A percentile compares a stretch with the other conserved stretches of the same genome.
Evolutionary conservation across 1,140 invertebrate genomes (phyloP).

Genomic region (Papilio polyxenes): DNA sequence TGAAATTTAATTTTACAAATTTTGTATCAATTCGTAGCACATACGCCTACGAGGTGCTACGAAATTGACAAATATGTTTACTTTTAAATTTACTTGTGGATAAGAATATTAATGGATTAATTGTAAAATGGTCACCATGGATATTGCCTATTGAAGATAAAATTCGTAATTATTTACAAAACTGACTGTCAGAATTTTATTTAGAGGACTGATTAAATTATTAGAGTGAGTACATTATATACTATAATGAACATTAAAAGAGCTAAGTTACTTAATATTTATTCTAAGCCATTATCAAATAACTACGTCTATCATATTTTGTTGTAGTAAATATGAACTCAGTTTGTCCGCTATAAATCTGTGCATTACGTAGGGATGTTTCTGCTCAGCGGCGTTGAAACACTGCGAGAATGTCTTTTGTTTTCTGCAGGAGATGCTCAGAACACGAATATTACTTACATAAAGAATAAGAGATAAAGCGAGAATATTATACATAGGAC

Average conservation of each 20-base stretch:
- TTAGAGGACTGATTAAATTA: no score
- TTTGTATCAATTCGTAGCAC: no score
- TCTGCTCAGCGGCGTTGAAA: conserved; percentile 19
- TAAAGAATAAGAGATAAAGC: background rate
- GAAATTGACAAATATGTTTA: no score
- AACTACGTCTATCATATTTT: conserved; percentile 12
- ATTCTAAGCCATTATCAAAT: background rate
- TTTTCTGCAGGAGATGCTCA: conserved; percentile 3
- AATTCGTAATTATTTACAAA: no score
- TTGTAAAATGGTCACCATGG: no score
- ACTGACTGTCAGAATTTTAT: no score
- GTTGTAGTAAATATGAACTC: conserved; percentile 2
- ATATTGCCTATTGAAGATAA: no score
- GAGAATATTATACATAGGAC: background rate
- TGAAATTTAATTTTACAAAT: no score
- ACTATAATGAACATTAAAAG: background rate
- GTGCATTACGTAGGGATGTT: background rate
- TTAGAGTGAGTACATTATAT: no score
- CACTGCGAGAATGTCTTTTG: conserved; percentile 13
- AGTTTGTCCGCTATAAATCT: conserved; percentile 20
- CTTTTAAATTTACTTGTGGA: no score
- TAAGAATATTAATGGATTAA: no score
- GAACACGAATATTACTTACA: conserved; percentile 15
- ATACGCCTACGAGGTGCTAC: no score
- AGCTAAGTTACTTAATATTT: background rate